These are phyloP conservation scores for Sternotherus odoratus DNA, from an alignment of 2,797 vertebrate species.

Conservation along the genomic window DNA sequence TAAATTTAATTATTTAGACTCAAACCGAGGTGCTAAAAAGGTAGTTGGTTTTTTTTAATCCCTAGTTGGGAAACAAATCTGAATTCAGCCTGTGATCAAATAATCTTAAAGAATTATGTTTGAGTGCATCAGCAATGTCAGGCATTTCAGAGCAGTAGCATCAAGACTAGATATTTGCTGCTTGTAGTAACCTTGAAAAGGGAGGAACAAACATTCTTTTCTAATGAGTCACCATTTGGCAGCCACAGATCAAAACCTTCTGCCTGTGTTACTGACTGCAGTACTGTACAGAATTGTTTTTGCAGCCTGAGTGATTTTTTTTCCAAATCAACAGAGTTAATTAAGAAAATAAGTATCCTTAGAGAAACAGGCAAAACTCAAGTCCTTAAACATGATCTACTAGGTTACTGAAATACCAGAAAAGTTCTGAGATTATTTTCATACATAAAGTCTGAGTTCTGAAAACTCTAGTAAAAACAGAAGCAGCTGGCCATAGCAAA, in stretches of 20 bases:
- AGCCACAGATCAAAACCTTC: constrained; percentile 72
- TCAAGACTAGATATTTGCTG: constrained; percentile 71
- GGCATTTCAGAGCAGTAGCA: constrained; percentile 58
- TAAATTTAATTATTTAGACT: neutral
- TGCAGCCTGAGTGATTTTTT: constrained; percentile 41
- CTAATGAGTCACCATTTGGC: constrained; percentile 75
- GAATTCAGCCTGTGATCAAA: constrained; percentile 8
- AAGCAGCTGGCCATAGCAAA: constrained; percentile 47
- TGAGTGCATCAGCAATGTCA: constrained; percentile 43
- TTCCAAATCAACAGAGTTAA: constrained; percentile 24
- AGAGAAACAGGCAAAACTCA: constrained; percentile 37
- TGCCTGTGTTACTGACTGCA: constrained; percentile 67
- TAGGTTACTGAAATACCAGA: neutral
- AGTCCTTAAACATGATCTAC: neutral
- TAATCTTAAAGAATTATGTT: constrained; percentile 29
- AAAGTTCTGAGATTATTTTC: neutral
- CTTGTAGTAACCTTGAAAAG: constrained; percentile 69
- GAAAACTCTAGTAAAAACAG: constrained; percentile 20
- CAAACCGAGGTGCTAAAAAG: neutral
- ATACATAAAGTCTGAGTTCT: neutral
- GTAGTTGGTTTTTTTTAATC: neutral
- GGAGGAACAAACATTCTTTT: constrained; percentile 75
- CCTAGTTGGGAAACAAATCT: constrained; percentile 14
- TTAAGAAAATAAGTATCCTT: constrained; percentile 36
- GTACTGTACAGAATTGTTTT: constrained; percentile 27